These are phyloP conservation scores for Lytechinus pictus DNA, from an alignment of 35 echinoderm and acorn worm species.

Conservation along the genomic window DNA sequence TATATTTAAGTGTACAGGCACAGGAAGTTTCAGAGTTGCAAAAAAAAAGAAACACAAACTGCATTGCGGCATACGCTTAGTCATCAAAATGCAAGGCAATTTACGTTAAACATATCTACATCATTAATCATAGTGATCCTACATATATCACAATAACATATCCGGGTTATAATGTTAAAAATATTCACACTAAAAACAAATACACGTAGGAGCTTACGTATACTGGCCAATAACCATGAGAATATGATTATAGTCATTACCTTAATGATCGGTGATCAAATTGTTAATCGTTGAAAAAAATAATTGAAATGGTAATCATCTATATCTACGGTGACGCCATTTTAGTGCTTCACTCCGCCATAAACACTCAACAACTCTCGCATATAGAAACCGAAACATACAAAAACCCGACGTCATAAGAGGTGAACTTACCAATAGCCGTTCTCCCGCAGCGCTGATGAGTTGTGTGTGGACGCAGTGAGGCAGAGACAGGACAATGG, in stretches of 20 bases:
- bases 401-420: background rate
- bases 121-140: too few species aligned
- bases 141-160: background rate
- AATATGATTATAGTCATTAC: too few species aligned
- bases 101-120: too few species aligned
- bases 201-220: too few species aligned
- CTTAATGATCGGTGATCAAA: background rate
- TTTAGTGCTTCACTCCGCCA: background rate
- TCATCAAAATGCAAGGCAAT: too few species aligned
- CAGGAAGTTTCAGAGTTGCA: too few species aligned
- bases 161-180: too few species aligned
- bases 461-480: background rate
- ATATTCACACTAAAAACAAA: too few species aligned
- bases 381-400: background rate
- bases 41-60: too few species aligned
- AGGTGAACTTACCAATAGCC: background rate
- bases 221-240: too few species aligned
- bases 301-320: background rate
- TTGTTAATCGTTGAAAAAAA: background rate
- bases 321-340: background rate
- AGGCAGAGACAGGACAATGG: background rate
- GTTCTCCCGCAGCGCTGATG: background rate
- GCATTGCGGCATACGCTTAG: too few species aligned
- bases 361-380: background rate
- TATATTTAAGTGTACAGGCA: background rate